phyloP scores from a whole-genome alignment of 2,797 vertebrate genomes.

The Thaleichthys pacificus region DNA sequence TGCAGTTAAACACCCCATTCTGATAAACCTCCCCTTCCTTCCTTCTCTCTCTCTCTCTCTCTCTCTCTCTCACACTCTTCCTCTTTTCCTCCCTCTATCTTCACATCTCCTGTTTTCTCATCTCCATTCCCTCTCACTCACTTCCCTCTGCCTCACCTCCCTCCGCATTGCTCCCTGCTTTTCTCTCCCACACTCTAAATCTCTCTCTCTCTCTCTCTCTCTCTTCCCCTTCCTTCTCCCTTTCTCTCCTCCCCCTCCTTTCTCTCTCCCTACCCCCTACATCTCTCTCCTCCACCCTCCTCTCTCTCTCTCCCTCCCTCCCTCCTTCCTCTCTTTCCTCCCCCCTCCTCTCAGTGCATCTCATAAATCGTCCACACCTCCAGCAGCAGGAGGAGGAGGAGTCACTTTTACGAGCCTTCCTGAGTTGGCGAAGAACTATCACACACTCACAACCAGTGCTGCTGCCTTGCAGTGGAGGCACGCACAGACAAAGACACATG shows the following conservation, averaged over 20 bases:
- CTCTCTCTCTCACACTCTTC: background rate
- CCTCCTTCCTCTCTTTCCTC: conserved; percentile 30
- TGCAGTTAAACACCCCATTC: background rate
- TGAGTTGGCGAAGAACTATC: conserved; percentile 60
- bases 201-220: background rate
- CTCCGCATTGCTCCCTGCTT: background rate
- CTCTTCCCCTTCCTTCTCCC: background rate
- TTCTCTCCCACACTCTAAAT: background rate
- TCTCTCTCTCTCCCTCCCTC: conserved; percentile 30
- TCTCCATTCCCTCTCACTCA: background rate
- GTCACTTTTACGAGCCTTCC: conserved; percentile 65
- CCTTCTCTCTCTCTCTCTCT: background rate
- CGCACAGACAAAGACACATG: conserved; percentile 15
- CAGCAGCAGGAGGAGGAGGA: conserved; percentile 47
- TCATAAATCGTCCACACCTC: conserved; percentile 65
- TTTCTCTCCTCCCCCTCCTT: background rate
- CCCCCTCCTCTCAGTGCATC: background rate
- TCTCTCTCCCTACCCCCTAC: conserved; percentile 39
- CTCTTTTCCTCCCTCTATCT: background rate
- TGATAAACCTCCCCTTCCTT: background rate
- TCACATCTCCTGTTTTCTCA: background rate
- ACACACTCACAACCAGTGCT: conserved; percentile 34
- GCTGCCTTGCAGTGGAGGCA: background rate
- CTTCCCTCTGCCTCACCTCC: background rate
- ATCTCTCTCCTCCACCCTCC: background rate